A percentile compares a stretch with the other conserved stretches of the same genome.
Evolutionary conservation across 2,113 vertebrate species (phyloP).

Genomic region (Euleptes europaea): DNA sequence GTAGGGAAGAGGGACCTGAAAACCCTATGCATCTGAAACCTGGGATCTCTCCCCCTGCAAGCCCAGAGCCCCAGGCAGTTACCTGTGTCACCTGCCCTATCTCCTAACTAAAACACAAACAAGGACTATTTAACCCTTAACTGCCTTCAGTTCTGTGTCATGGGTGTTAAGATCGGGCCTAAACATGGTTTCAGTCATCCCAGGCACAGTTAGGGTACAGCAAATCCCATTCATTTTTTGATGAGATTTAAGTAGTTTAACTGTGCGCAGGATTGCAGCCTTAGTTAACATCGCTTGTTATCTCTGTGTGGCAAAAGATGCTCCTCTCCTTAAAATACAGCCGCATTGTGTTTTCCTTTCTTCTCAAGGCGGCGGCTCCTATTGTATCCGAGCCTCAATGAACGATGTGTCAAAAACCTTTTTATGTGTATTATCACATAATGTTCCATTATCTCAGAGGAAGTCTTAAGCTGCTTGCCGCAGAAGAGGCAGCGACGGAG

Average conservation of each 20-base stretch:
- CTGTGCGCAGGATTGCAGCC: conserved; percentile 12
- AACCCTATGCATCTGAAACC: no score
- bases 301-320: conserved; percentile 29
- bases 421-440: conserved; percentile 52
- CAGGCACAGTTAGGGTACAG: neutral
- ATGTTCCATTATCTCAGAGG: conserved; percentile 53
- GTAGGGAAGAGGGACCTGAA: no score
- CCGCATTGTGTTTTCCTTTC: conserved; percentile 24
- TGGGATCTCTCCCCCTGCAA: no score
- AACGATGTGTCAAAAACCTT: conserved; percentile 40
- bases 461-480: conserved; percentile 39
- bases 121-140: neutral
- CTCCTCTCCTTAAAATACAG: conserved; percentile 53
- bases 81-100: no score
- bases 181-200: neutral
- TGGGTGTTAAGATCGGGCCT: neutral
- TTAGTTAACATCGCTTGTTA: conserved; percentile 35
- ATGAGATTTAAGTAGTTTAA: neutral
- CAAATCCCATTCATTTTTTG: neutral
- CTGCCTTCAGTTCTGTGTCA: neutral
- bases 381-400: conserved; percentile 43
- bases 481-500: conserved; percentile 32
- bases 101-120: no score
- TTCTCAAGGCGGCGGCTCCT: conserved; percentile 45
- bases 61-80: no score